phyloP scores from a whole-genome alignment of 2,888 invertebrate genomes.

The Cerceris ruficornis region DNA sequence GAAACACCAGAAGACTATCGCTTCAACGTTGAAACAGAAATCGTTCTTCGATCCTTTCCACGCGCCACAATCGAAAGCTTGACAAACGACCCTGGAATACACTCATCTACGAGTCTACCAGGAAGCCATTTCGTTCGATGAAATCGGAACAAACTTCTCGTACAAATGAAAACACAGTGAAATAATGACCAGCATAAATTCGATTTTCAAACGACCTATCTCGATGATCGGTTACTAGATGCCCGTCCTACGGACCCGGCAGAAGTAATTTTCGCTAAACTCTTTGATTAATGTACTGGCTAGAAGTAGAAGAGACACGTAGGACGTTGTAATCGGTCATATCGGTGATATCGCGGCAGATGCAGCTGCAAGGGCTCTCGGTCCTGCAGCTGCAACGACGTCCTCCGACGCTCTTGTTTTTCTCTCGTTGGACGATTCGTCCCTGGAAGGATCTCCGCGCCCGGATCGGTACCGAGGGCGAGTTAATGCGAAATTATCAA shows the following conservation, averaged over 20 bases:
- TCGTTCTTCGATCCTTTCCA: conserved; percentile 20
- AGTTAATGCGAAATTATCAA: conserved; percentile 56
- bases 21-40: no score
- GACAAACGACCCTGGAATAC: neutral
- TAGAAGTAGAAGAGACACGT: conserved; percentile 51
- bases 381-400: conserved; percentile 39
- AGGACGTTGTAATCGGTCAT: conserved; percentile 46
- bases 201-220: conserved; percentile 36
- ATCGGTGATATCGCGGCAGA: conserved; percentile 45
- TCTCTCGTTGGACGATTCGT: neutral
- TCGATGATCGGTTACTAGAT: conserved; percentile 48
- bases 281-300: conserved; percentile 35
- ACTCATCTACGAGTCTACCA: neutral
- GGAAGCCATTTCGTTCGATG: conserved; percentile 37
- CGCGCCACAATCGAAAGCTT: neutral
- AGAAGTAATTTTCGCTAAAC: conserved; percentile 54
- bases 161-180: conserved; percentile 27
- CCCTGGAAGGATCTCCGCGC: conserved; percentile 6
- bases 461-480: conserved; percentile 19
- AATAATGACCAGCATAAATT: conserved; percentile 44
- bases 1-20: neutral
- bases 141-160: conserved; percentile 40
- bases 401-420: conserved; percentile 28
- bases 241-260: conserved; percentile 36
- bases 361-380: conserved; percentile 39